These are phyloP conservation scores for Austrolebias charrua DNA, from an alignment of 2,797 vertebrate species.

Conservation along the genomic window DNA sequence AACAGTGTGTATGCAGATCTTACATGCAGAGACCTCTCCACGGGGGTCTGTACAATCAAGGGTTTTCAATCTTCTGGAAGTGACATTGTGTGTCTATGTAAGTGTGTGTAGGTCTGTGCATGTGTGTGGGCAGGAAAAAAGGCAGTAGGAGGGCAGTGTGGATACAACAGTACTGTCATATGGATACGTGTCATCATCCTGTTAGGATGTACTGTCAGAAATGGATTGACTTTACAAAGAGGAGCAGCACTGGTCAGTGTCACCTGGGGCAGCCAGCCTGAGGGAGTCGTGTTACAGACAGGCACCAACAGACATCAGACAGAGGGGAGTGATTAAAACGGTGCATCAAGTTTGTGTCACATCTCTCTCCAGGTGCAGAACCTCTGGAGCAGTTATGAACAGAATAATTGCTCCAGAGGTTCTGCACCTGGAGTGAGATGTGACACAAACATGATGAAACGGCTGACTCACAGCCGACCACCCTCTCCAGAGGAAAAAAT, in stretches of 20 bases:
- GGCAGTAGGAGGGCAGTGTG: slow-evolving; percentile 8
- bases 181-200: slow-evolving; percentile 48
- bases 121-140: neutral
- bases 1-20: slow-evolving; percentile 39
- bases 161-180: slow-evolving; percentile 56
- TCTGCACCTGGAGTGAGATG: too few relatives aligned
- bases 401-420: too few relatives aligned
- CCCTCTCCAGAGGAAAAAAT: neutral
- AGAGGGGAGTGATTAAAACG: slow-evolving; percentile 5
- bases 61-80: slow-evolving; percentile 44
- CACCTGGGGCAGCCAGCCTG: slow-evolving; percentile 61
- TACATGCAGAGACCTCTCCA: slow-evolving; percentile 26
- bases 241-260: slow-evolving; percentile 42
- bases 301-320: slow-evolving; percentile 33
- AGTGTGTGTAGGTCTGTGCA: neutral
- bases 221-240: slow-evolving; percentile 14
- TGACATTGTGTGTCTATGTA: neutral
- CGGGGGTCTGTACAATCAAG: slow-evolving; percentile 40
- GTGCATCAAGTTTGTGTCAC: slow-evolving; percentile 18
- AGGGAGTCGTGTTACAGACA: slow-evolving; percentile 54
- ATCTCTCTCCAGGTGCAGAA: slow-evolving; percentile 32
- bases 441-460: neutral
- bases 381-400: slow-evolving; percentile 14
- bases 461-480: slow-evolving; percentile 21
- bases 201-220: slow-evolving; percentile 28